These are phyloP conservation scores for Spodoptera frugiperda DNA, from an alignment of 1,140 invertebrate genomes.

Conservation along the genomic window DNA sequence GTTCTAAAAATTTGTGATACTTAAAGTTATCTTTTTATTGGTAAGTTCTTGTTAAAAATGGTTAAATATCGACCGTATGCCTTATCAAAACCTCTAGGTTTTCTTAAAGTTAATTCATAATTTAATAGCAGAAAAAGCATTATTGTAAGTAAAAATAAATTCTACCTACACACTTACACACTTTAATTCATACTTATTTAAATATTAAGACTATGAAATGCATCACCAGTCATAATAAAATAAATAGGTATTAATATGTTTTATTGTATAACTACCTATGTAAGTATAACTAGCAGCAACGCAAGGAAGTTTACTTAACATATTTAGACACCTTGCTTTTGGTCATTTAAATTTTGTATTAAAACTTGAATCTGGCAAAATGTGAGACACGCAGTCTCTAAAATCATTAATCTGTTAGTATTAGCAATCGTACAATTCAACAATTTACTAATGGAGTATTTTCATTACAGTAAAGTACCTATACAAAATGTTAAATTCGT, in stretches of 20 bases:
- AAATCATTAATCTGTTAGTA: background rate
- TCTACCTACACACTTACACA: background rate
- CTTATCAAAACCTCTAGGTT: background rate
- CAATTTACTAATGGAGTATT: background rate
- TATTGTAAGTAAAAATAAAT: conserved; percentile 6
- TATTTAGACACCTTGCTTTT: conserved; percentile 28
- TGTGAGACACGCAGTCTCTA: background rate
- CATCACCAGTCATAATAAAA: conserved; percentile 1
- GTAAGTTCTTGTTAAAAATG: no score
- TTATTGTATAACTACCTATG: background rate
- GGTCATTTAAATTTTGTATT: background rate
- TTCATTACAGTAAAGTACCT: background rate
- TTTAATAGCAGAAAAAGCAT: conserved; percentile 9
- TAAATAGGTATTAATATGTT: conserved; percentile 2
- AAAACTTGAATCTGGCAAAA: conserved; percentile 15
- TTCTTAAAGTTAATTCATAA: background rate
- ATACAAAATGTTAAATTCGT: background rate
- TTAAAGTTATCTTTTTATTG: no score
- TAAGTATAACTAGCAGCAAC: background rate
- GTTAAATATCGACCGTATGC: no score
- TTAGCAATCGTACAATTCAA: background rate
- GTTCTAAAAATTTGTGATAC: no score
- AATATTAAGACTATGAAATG: background rate
- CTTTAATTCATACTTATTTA: background rate
- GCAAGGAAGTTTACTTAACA: conserved; percentile 34